Evolutionary conservation across 2,113 vertebrate genomes (phyloP).

Genomic region (Neodontobutis hainanensis): DNA sequence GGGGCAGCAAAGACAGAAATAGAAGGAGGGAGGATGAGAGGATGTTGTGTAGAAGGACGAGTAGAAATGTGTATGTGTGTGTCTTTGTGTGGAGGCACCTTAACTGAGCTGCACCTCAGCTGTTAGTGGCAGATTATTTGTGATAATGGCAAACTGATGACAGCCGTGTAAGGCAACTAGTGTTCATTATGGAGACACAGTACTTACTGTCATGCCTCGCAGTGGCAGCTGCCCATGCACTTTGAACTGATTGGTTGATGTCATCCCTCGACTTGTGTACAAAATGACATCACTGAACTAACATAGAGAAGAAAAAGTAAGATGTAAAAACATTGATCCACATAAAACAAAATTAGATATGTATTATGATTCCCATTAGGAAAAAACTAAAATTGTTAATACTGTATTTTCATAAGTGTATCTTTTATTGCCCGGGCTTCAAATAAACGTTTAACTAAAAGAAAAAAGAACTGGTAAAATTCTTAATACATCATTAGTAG

Average conservation of each 20-base stretch:
- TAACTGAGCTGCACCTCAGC: constrained; percentile 25
- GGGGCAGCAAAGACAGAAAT: constrained; percentile 62
- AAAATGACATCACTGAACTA: constrained; percentile 94
- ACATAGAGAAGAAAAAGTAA: constrained; percentile 30
- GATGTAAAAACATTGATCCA: neutral
- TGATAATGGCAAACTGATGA: constrained; percentile 48
- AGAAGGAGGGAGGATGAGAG: constrained; percentile 39
- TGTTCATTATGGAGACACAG: neutral
- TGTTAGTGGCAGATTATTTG: constrained; percentile 34
- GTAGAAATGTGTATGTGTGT: constrained; percentile 6
- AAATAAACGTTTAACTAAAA: neutral
- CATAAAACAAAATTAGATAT: no score
- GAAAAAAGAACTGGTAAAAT: constrained; percentile 20
- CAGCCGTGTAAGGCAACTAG: constrained; percentile 18
- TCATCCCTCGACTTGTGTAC: constrained; percentile 95
- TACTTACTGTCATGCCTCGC: constrained; percentile 93
- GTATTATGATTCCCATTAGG: no score
- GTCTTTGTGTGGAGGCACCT: neutral
- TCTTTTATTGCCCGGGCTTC: no score
- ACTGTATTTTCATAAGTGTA: no score
- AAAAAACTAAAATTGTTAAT: no score
- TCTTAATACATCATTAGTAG: neutral
- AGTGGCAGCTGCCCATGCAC: constrained; percentile 92
- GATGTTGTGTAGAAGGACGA: constrained; percentile 27
- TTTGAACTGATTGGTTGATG: constrained; percentile 93